Conservation (phyloP, 2,797 vertebrate genomes). For the Discoglossus pictus region DNA sequence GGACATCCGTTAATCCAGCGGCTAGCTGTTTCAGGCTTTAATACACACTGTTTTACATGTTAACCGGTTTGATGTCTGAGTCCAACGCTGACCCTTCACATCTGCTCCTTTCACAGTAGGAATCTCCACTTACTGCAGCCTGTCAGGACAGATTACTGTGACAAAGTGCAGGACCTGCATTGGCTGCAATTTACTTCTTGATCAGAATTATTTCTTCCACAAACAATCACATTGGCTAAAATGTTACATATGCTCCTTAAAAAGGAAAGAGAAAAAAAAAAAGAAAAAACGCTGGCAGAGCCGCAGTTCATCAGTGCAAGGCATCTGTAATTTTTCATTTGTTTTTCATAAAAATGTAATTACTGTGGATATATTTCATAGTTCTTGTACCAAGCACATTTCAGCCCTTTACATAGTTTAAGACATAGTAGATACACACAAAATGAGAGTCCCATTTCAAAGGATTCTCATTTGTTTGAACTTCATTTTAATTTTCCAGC, state of each 20-base stretch:
- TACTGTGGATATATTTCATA: slow-evolving; percentile 46
- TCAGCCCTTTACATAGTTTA: slow-evolving; percentile 6
- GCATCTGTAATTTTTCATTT: slow-evolving; percentile 62
- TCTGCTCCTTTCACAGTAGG: slow-evolving; percentile 80
- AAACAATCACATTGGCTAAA: slow-evolving; percentile 98
- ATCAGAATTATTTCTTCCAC: slow-evolving; percentile 98
- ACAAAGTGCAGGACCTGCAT: slow-evolving; percentile 81
- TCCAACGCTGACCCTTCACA: slow-evolving; percentile 78
- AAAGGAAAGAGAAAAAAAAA: slow-evolving; percentile 34
- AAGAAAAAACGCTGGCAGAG: slow-evolving; percentile 86
- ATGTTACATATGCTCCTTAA: slow-evolving; percentile 88
- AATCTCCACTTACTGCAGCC: slow-evolving; percentile 83
- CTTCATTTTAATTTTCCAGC: not conserved
- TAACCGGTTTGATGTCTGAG: slow-evolving; percentile 81
- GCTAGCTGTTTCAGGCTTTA: slow-evolving; percentile 79
- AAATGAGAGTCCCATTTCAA: not conserved
- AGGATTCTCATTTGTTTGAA: not conserved
- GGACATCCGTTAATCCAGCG: slow-evolving; percentile 88
- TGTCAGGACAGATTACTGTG: slow-evolving; percentile 87
- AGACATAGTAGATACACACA: not conserved
- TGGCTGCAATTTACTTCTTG: slow-evolving; percentile 90
- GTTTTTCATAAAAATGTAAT: slow-evolving; percentile 70
- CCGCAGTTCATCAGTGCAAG: slow-evolving; percentile 68
- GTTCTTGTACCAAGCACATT: slow-evolving; percentile 1
- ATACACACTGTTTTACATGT: slow-evolving; percentile 89